Conservation (phyloP, 2,797 vertebrate genomes). For the Linurgus olivaceus region DNA sequence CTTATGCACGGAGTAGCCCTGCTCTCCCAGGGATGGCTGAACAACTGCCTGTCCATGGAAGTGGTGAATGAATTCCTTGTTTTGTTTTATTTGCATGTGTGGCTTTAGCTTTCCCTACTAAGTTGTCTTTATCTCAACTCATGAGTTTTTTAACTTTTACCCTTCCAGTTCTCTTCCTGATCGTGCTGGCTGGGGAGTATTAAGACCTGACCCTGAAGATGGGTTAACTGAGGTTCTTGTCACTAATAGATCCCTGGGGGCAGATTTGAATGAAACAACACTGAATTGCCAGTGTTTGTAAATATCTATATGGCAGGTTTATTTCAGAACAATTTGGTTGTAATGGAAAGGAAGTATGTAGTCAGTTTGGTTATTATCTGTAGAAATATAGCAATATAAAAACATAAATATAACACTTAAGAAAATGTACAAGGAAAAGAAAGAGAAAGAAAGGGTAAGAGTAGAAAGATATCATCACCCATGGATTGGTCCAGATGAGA, state of each 20-base stretch:
- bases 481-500: not conserved
- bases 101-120: not conserved
- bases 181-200: not conserved
- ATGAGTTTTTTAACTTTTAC: not conserved
- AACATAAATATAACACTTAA: not conserved
- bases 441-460: not conserved
- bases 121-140: not conserved
- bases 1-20: rapidly evolving
- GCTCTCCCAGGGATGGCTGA: not conserved
- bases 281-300: not conserved
- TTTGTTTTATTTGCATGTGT: not conserved
- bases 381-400: not conserved
- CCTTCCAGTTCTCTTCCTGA: not conserved
- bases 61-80: not conserved
- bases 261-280: not conserved
- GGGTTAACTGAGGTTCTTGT: not conserved
- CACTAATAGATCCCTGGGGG: not conserved
- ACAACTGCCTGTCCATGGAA: not conserved
- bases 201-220: not conserved
- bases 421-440: not conserved
- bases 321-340: not conserved
- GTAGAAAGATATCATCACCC: not conserved
- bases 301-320: not conserved
- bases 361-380: not conserved
- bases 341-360: not conserved